phyloP scores from a whole-genome alignment of 1,140 invertebrate genomes.

The Penaeus japonicus region DNA sequence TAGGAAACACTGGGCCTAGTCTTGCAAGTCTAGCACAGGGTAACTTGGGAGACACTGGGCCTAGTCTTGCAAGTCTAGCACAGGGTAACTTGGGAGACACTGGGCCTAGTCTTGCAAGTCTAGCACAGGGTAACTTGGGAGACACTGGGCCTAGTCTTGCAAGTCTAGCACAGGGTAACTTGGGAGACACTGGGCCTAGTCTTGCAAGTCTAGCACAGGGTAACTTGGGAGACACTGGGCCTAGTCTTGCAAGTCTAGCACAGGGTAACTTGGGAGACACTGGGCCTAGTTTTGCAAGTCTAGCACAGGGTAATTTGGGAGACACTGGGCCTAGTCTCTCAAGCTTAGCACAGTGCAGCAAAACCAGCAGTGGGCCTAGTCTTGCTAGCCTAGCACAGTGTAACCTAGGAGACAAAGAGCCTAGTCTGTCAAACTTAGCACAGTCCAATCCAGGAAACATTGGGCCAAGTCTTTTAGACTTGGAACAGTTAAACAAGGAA shows the following conservation, averaged over 20 bases:
- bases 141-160: neutral
- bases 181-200: neutral
- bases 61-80: too few relatives aligned
- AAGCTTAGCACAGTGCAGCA: too few relatives aligned
- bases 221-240: neutral
- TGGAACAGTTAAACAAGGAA: neutral
- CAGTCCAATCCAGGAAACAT: neutral
- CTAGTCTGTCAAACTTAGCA: neutral
- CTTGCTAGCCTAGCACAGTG: neutral
- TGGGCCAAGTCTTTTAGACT: neutral
- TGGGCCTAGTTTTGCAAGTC: neutral
- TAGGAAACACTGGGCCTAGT: too few relatives aligned
- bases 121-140: neutral
- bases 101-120: neutral
- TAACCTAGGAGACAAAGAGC: neutral
- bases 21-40: too few relatives aligned
- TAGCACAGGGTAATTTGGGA: neutral
- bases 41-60: too few relatives aligned
- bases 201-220: too few relatives aligned
- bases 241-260: neutral
- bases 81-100: too few relatives aligned
- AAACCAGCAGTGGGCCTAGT: too few relatives aligned
- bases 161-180: neutral
- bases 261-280: neutral
- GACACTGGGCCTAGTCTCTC: too few relatives aligned